Evolutionary conservation across 2,888 invertebrate genomes (phyloP).

Genomic region (Pheosia gnoma): DNA sequence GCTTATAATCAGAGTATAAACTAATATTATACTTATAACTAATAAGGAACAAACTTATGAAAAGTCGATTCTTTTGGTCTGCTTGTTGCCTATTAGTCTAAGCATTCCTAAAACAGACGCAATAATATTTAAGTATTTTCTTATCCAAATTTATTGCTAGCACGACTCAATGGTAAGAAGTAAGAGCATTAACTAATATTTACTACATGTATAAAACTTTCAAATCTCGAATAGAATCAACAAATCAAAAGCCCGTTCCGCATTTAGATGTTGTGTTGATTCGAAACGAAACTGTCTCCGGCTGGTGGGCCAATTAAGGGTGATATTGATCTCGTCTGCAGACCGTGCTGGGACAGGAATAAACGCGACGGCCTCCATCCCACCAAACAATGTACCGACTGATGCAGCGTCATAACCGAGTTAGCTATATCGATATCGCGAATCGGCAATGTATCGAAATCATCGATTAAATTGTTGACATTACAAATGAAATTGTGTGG

Average conservation of each 20-base stretch:
- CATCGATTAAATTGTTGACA: too few relatives aligned
- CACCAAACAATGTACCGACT: not conserved
- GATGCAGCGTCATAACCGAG: conserved; percentile 1
- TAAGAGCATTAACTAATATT: too few relatives aligned
- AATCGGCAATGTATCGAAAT: not conserved
- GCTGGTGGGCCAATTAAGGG: conserved; percentile 15
- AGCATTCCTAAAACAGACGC: too few relatives aligned
- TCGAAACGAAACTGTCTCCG: conserved; percentile 9
- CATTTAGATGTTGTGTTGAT: conserved; percentile 8
- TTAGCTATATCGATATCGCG: conserved; percentile 1
- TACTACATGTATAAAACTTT: not conserved
- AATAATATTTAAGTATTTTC: too few relatives aligned
- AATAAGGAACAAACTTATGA: too few relatives aligned
- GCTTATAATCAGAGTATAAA: too few relatives aligned
- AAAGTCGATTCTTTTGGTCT: too few relatives aligned
- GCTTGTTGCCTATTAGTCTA: too few relatives aligned
- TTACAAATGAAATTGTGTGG: not conserved
- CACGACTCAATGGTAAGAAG: too few relatives aligned
- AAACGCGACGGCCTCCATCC: not conserved
- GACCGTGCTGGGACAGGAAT: not conserved
- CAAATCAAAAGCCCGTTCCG: conserved; percentile 3
- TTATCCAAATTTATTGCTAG: too few relatives aligned
- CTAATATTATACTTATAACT: too few relatives aligned
- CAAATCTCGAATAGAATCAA: not conserved
- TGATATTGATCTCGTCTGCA: conserved; percentile 17